phyloP scores from a whole-genome alignment of 2,888 invertebrate genomes.

The Drosophila demipolita region DNA sequence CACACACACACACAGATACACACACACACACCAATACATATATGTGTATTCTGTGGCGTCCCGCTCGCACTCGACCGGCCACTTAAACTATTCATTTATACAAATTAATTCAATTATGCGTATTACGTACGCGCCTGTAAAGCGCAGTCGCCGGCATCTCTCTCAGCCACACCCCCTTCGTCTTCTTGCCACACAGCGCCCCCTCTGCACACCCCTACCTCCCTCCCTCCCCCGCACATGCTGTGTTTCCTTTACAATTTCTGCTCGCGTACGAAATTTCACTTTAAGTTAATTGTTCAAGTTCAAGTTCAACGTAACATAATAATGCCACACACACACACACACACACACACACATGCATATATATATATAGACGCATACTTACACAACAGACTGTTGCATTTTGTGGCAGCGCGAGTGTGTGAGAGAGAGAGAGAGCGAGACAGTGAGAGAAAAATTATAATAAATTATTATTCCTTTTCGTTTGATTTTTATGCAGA shows the following conservation, averaged over 20 bases:
- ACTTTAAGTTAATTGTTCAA: constrained; percentile 83
- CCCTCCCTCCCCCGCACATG: constrained; percentile 3
- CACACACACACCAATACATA: neutral
- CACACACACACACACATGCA: constrained; percentile 31
- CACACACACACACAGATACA: constrained; percentile 21
- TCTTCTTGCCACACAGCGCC: neutral
- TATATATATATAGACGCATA: constrained; percentile 13
- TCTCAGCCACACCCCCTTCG: constrained; percentile 4
- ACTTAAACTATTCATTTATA: constrained; percentile 84
- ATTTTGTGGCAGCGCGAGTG: constrained; percentile 33
- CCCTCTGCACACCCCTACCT: no score
- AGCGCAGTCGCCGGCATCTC: constrained; percentile 76
- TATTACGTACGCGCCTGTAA: constrained; percentile 80
- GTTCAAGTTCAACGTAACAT: constrained; percentile 82
- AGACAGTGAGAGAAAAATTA: constrained; percentile 60
- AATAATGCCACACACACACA: constrained; percentile 68
- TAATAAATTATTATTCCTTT: constrained; percentile 82
- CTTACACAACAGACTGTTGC: constrained; percentile 55
- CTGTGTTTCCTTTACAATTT: constrained; percentile 67
- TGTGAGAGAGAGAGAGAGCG: constrained; percentile 4
- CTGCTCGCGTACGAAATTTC: constrained; percentile 83
- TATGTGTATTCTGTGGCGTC: constrained; percentile 29
- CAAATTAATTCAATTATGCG: constrained; percentile 84
- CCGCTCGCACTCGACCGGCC: constrained; percentile 69
- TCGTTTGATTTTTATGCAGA: constrained; percentile 81